Evolutionary conservation across 2,888 invertebrate genomes (phyloP), one percentile per base, ranked within the genome.

Genomic region (Cetonia aurata): DNA sequence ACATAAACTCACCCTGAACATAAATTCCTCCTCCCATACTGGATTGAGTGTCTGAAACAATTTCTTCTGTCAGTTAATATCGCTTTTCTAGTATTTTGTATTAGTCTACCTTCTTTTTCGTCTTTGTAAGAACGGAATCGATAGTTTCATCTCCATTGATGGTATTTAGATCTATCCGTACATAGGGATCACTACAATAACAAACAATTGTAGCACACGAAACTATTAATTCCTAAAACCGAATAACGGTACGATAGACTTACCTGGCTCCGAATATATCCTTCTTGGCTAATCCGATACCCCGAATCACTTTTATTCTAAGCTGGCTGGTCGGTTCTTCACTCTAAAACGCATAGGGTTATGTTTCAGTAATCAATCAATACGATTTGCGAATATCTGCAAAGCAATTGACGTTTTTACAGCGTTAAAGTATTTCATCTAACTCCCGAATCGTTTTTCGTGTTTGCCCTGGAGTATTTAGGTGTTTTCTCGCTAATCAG

Each of bases 181-280:
- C 98, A 88, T 99, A 99, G 3, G 99, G 99, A 87, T 99, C 98
- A 88, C 98, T 96, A 86, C 42, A 89, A 87, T 72, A 72, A 62
- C 79, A 71, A 70, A 66, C 10, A 0, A 52, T 19, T 12, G 31
- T 41, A 37, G 1, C 19, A 3, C 33, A 46, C 12, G 13, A 17
- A 46, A 3, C 10, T 31, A 62, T 46, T 37, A 37, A 60, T 60
- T 17, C 13, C 19, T 15, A 15, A 67, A 65, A 53, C 15, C 17
- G n/a, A 19, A 53, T 56, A 56, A 31, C 10, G 3, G 15, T 55
- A 72, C 31, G n/a, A 33, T 44, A 33, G 46, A 68, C 77, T 77
- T 85, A 96, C 96, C 96, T 97, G 80, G 98, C 98, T 80, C 99
- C 99, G 88, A 99, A 99, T 80, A 99, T 98, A 85, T 99, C 99